Base-by-base conservation (phyloP, 2,113 vertebrate genomes). In the Salvelinus alpinus region DNA sequence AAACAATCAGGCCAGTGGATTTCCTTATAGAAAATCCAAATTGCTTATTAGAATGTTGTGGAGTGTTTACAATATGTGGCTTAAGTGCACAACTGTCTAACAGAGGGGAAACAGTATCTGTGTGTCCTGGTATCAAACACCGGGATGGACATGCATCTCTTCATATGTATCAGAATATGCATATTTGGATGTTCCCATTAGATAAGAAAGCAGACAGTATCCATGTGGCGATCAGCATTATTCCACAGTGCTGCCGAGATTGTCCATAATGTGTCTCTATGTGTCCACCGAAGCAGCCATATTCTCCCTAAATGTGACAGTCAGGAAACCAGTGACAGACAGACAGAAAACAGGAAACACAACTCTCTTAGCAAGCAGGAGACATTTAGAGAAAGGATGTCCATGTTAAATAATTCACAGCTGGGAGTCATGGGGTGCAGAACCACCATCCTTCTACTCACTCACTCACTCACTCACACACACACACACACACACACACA, bases 21-120 rank as follows among this genome's bases (percentile, higher is more conserved):
- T 93, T 92, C 93, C 87, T 92, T 93, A 94, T 94, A 62, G 59
- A n/a, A 62, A 62, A 24, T 62, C 18, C n/a, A 62, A n/a, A 62
- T 62, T 24, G n/a, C 59, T 62, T 62, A 62, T 62, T 94, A 94
- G 88, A 94, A 92, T 85, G 91, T 93, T 94, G 71, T 91, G 93
- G 94, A 94, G 94, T 93, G 89, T 94, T 66, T 34, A 38, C 69
- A 75, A 60, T 69, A 75, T 82, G 78, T 79, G 70, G 69, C 64
- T 64, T 72, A 75, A 79, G 77, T 70, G 70, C 3, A 18, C 38
- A 11, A 44, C 9, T 13, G 51, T 18, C 51, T 16, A 54, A 54
- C 12, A 16, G 16, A 18, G 51, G 51, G 51, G 1, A 54, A 54
- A 54, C 51, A 5, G 3, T 9, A 44, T 4, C 51, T 16, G 51